Evolutionary conservation across 2,888 invertebrate genomes (phyloP), one percentile per base, ranked within the genome.

Genomic region (Andrena chrysosceles): DNA sequence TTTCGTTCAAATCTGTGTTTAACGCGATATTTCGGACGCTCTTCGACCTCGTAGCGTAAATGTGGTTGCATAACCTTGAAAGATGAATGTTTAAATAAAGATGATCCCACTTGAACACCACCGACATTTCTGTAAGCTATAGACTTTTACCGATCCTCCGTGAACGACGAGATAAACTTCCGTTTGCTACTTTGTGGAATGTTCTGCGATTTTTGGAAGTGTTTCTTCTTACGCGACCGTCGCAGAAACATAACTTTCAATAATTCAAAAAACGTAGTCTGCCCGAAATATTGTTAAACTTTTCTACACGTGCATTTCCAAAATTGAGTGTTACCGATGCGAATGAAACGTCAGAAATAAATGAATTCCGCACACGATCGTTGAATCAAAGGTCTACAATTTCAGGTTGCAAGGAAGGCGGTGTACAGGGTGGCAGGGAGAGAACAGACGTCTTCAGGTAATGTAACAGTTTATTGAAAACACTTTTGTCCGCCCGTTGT

Each of bases 401-500:
- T n/a, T 35, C 35, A 54, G 54, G 16, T 31, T 13, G 0, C 4
- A n/a, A 7, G 23, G 10, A 3, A 16, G 13, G 13, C 42, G 16
- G 42, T 35, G 2, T 13, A 52, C n/a, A 13, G 0, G n/a, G 52
- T 26, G 54, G 31, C 29, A 48, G 64, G 20, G 54, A 77, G 72
- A 59, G 13, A 8, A 31, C 31, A 10, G 10, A 0, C 7, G 5
- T 42, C 4, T 68, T 93, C 92, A 93, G 93, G 89, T 93, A 93
- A 93, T 93, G 89, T 93, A 93, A 93, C 93, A 93, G 93, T 93
- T 93, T 93, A 93, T 93, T 93, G 92, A 93, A 93, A 93, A 93
- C 93, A 93, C 90, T 91, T 90, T 93, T 90, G 86, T 91, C 81
- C 88, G 90, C 90, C 89, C 92, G 88, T 87, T 89, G 87, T 86